Evolutionary conservation across 2,888 invertebrate genomes (phyloP).

Genomic region (Malacosoma neustria): DNA sequence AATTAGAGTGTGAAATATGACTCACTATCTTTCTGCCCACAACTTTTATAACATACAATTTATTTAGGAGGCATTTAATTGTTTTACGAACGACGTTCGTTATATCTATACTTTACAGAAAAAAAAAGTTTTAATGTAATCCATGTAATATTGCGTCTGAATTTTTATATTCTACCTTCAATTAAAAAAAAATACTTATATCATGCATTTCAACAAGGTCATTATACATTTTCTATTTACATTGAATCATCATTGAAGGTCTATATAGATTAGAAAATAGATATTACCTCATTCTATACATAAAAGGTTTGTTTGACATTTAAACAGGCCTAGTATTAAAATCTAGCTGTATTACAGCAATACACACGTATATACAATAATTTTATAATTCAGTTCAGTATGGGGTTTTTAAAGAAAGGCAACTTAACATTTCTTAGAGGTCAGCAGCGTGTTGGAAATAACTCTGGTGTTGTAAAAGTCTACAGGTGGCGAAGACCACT

Average conservation of each 20-base stretch:
- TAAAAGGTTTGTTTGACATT: background rate
- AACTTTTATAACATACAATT: slow-evolving; percentile 46
- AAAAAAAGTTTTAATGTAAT: slow-evolving; percentile 1
- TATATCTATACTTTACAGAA: slow-evolving; percentile 8
- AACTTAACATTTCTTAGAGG: no score
- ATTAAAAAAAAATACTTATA: slow-evolving; percentile 3
- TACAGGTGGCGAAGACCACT: no score
- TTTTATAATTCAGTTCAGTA: no score
- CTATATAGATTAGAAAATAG: slow-evolving; percentile 13
- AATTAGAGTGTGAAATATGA: slow-evolving; percentile 72
- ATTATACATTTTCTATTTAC: slow-evolving; percentile 32
- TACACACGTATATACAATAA: no score
- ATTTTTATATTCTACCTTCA: slow-evolving; percentile 19
- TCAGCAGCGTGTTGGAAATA: no score
- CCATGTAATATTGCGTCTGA: slow-evolving; percentile 2
- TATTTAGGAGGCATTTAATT: slow-evolving; percentile 33
- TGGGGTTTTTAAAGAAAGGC: no score
- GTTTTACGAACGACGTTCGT: slow-evolving; percentile 5
- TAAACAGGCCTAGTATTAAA: background rate
- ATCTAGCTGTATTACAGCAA: no score
- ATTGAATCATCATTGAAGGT: slow-evolving; percentile 42
- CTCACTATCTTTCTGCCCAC: slow-evolving; percentile 56
- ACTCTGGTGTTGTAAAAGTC: no score
- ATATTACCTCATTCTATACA: slow-evolving; percentile 21
- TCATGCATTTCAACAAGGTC: slow-evolving; percentile 13